phyloP scores from a whole-genome alignment of 2,113 vertebrate genomes.

The Calyptommatus sinebrachiatus region DNA sequence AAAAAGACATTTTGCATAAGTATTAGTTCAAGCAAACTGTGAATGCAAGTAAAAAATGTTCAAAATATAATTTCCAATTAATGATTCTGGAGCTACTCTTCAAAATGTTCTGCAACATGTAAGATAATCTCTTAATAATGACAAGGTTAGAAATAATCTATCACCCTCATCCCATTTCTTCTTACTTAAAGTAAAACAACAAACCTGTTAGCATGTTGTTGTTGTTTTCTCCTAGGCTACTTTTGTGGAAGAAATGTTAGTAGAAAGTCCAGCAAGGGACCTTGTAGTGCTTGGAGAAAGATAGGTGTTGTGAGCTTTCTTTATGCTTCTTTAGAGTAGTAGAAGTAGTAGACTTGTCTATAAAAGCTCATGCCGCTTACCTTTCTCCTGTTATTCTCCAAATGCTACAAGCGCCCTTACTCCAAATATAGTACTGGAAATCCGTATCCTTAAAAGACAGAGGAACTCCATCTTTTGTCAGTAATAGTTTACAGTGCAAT shows the following conservation, averaged over 20 bases:
- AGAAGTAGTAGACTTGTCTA: no score
- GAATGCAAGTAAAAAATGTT: neutral
- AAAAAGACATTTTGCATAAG: neutral
- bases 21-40: neutral
- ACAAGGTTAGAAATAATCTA: conserved; percentile 40
- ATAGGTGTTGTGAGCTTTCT: neutral
- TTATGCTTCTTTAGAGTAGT: no score
- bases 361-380: no score
- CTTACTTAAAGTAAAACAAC: conserved; percentile 21
- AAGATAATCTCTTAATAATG: conserved; percentile 49
- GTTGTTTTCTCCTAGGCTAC: neutral
- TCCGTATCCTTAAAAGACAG: neutral
- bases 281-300: neutral
- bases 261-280: neutral
- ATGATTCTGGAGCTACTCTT: neutral
- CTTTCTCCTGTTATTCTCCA: no score
- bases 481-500: no score
- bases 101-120: conserved; percentile 39
- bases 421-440: neutral
- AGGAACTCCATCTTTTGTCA: neutral
- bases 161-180: neutral
- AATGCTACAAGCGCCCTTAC: neutral
- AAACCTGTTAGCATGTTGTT: conserved; percentile 25
- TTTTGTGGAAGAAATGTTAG: neutral
- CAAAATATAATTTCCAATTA: conserved; percentile 30